Base-by-base conservation (phyloP, 2,113 vertebrate species). In the Neofelis nebulosa region DNA sequence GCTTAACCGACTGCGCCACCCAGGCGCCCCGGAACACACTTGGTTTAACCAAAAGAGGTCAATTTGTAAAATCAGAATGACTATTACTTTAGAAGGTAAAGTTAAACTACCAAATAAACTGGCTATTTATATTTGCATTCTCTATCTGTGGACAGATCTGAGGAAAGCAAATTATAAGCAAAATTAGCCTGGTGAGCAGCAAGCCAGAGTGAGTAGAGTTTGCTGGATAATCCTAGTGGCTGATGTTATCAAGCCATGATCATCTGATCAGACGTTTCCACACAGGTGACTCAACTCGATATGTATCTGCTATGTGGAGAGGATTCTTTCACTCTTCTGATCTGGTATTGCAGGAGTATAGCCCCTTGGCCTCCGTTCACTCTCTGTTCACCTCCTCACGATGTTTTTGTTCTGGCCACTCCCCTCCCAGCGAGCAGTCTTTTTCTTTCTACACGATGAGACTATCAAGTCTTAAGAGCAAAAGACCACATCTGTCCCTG, bases 11-110 rank as follows among this genome's bases (percentile, higher is more conserved):
- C n/a, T n/a, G n/a, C n/a, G n/a, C n/a, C n/a, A n/a, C n/a, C n/a
- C n/a, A n/a, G n/a, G n/a, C n/a, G 33, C 61, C 21, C 19, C 71
- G n/a, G 55, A 27, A 71, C 27, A 83, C 16, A n/a, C 11, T 95
- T 93, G 33, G 21, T 73, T 97, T 97, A 63, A 91, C 69, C n/a
- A 85, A 94, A 93, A 85, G 33, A 48, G 66, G 80, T 91, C 21
- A 85, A 65, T 88, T 82, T 94, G 3, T 92, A 93, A 92, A 95
- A 66, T 55, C 73, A 91, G 73, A 85, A 91, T n/a, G 11, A 11
- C 48, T 10, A 18, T 73, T 74, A 83, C 80, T 94, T 94, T 27
- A 94, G 73, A 83, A 96, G 45, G 63, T 61, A 71, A 93, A 50
- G 18, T 79, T 57, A 83, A 95, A 89, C 41, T 33, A 83, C 31